These are phyloP conservation scores for Nyctibius bracteatus DNA, from an alignment of 2,113 vertebrate species.

Conservation along the genomic window DNA sequence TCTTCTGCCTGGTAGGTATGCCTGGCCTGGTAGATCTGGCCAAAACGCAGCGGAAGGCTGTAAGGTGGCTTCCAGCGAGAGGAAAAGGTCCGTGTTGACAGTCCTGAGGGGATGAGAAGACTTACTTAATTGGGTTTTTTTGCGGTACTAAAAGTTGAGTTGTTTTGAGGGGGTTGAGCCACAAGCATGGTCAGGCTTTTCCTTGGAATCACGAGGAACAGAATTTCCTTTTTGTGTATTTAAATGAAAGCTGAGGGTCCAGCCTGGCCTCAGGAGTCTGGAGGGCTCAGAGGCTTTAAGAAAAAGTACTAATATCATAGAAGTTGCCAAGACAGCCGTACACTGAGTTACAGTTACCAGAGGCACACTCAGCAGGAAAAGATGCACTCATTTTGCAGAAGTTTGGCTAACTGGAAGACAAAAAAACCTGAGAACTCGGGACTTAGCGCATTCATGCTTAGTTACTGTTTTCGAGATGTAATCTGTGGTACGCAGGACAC, in stretches of 20 bases:
- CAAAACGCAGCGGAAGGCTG: neutral
- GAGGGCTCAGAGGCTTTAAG: neutral
- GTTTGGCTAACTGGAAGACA: neutral
- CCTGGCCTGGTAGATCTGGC: neutral
- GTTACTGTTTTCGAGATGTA: neutral
- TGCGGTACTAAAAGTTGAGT: neutral
- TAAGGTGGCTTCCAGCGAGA: neutral
- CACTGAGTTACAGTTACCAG: neutral
- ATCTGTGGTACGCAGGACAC: neutral
- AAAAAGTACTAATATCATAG: neutral
- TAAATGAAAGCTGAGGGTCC: neutral
- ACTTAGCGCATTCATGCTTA: neutral
- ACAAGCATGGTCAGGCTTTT: neutral
- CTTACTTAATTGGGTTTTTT: neutral
- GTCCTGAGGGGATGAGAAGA: neutral
- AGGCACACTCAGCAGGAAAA: neutral
- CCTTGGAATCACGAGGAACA: neutral
- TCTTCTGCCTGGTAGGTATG: neutral
- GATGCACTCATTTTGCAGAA: neutral
- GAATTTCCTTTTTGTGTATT: neutral
- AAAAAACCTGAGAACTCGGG: neutral
- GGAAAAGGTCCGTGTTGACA: neutral
- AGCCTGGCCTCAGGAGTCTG: fast-evolving
- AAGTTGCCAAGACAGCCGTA: neutral
- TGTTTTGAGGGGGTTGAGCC: neutral